Evolutionary conservation across 2,888 invertebrate species (phyloP).

Genomic region (Metellina segmentata): DNA sequence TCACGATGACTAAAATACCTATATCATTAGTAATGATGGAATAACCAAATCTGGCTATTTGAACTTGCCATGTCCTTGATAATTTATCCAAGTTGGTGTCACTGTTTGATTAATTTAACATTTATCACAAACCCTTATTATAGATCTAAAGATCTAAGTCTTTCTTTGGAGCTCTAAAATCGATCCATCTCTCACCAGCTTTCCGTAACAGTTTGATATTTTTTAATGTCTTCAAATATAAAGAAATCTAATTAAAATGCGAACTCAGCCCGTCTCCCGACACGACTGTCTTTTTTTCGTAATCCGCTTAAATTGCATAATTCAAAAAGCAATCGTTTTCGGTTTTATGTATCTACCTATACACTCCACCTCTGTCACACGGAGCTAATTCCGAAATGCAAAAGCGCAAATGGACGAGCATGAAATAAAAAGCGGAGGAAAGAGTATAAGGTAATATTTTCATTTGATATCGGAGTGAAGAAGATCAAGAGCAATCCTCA

Average conservation of each 20-base stretch:
- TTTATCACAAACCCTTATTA: no score
- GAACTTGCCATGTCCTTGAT: no score
- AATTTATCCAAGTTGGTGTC: no score
- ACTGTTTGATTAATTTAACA: no score
- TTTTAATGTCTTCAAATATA: background rate
- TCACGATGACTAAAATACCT: no score
- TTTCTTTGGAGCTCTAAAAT: no score
- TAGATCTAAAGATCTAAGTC: no score
- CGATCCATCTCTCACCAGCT: no score
- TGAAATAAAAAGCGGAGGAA: background rate
- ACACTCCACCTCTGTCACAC: conserved; percentile 7
- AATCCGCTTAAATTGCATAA: conserved; percentile 26
- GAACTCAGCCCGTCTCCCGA: background rate
- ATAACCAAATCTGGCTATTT: no score
- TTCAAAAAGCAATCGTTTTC: background rate
- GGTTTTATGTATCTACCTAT: background rate
- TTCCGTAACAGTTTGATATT: no score
- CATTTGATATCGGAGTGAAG: conserved; percentile 48
- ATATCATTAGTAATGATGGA: no score
- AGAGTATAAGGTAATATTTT: conserved; percentile 53
- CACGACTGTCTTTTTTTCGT: background rate
- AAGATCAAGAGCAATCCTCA: conserved; percentile 7
- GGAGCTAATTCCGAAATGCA: conserved; percentile 51
- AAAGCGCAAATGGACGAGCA: conserved; percentile 24
- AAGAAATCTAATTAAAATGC: background rate